These are phyloP conservation scores for Neoaliturus tenellus DNA, from an alignment of 2,888 invertebrate species.

Conservation along the genomic window DNA sequence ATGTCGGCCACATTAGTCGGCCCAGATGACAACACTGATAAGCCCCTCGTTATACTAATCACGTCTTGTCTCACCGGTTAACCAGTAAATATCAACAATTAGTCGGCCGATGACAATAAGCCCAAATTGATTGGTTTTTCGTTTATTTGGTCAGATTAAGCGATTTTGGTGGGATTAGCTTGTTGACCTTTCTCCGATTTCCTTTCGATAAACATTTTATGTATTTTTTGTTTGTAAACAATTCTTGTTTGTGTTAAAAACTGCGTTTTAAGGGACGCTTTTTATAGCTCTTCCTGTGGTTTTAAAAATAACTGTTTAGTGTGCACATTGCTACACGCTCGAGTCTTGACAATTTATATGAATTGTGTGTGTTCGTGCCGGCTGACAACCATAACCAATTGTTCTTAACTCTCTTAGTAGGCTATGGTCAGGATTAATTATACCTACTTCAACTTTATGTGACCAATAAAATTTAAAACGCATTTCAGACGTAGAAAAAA, in stretches of 20 bases:
- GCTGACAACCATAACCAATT: too few relatives aligned
- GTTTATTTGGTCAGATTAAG: background rate
- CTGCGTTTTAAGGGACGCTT: too few relatives aligned
- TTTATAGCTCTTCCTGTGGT: too few relatives aligned
- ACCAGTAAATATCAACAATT: constrained; percentile 5
- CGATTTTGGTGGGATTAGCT: background rate
- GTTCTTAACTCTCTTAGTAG: too few relatives aligned
- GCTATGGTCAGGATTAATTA: background rate
- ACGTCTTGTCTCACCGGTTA: background rate
- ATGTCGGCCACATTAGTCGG: background rate
- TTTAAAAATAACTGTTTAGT: too few relatives aligned
- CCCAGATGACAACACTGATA: background rate
- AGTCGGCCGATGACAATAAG: background rate
- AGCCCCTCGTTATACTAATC: background rate
- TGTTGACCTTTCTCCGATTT: background rate
- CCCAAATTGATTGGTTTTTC: background rate
- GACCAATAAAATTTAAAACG: too few relatives aligned
- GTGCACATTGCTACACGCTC: too few relatives aligned
- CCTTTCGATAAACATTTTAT: background rate
- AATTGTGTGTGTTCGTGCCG: too few relatives aligned
- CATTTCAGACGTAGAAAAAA: too few relatives aligned
- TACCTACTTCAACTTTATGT: too few relatives aligned
- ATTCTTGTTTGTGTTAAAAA: background rate
- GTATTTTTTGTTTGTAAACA: too few relatives aligned
- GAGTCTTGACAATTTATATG: too few relatives aligned